Percentiles rank a stretch among this genome's conserved stretches.
Evolutionary conservation across 2,113 vertebrate genomes (phyloP).

Genomic region (Entosphenus tridentatus): DNA sequence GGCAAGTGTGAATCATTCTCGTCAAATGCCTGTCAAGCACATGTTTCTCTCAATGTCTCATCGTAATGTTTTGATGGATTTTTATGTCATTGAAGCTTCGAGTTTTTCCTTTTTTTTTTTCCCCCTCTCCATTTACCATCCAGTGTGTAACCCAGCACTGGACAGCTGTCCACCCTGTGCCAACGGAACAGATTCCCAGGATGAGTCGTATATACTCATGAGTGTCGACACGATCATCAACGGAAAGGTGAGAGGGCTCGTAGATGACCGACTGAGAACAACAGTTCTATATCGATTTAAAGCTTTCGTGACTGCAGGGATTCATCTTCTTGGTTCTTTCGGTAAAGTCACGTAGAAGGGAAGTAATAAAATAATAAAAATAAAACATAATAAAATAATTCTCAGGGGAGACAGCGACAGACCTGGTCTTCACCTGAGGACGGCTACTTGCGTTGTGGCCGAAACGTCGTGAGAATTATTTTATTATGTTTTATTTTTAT

Average conservation of each 20-base stretch:
- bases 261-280: too few species aligned
- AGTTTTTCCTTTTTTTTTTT: slow-evolving; percentile 1
- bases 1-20: slow-evolving; percentile 22
- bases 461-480: too few species aligned
- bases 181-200: slow-evolving; percentile 26
- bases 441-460: too few species aligned
- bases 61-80: background rate
- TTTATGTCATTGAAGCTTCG: background rate
- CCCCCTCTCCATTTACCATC: background rate
- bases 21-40: background rate
- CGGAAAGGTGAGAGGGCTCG: slow-evolving; percentile 42
- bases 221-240: slow-evolving; percentile 97
- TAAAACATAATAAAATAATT: too few species aligned
- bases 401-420: too few species aligned
- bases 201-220: slow-evolving; percentile 65
- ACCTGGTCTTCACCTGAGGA: too few species aligned
- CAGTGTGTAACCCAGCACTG: slow-evolving; percentile 50
- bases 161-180: slow-evolving; percentile 37
- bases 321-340: too few species aligned
- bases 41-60: background rate
- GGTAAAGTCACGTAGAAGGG: too few species aligned
- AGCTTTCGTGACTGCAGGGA: too few species aligned
- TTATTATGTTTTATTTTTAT: too few species aligned
- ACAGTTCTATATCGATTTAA: too few species aligned
- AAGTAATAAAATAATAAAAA: too few species aligned